These are phyloP conservation scores for Pseudochirops corinnae DNA, from an alignment of 2,797 vertebrate species.

Conservation along the genomic window DNA sequence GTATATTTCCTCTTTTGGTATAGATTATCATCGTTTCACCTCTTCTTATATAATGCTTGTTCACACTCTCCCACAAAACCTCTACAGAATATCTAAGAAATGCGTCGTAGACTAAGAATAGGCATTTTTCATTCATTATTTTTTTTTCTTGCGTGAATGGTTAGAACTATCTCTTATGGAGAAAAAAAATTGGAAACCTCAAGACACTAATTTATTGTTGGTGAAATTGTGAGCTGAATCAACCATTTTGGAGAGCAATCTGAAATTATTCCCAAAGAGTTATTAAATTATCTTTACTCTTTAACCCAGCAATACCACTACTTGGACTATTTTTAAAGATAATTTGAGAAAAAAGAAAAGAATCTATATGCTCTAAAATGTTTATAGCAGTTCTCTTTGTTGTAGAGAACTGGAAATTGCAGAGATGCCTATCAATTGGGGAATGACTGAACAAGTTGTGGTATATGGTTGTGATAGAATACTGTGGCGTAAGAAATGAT, in stretches of 20 bases:
- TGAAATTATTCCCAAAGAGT: not conserved
- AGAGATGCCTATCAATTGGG: not conserved
- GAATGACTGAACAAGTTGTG: not conserved
- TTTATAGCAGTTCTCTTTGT: no score
- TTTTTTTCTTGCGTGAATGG: no score
- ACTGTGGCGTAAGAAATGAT: not conserved
- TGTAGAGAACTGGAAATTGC: not conserved
- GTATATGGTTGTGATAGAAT: not conserved
- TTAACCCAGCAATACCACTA: not conserved
- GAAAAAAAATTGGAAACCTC: not conserved
- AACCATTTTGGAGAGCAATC: not conserved
- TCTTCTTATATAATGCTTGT: not conserved
- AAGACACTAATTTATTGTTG: not conserved
- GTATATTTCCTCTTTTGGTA: not conserved
- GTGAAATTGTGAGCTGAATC: not conserved
- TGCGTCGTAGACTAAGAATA: not conserved
- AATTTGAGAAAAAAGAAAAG: no score
- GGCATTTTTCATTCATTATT: not conserved
- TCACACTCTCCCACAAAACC: not conserved
- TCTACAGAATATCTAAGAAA: not conserved
- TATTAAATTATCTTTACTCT: not conserved
- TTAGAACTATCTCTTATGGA: not conserved
- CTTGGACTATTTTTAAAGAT: no score
- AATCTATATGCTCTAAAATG: no score
- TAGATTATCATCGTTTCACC: not conserved